Evolutionary conservation across 2,113 vertebrate species (phyloP).

Genomic region (Felis chaus): DNA sequence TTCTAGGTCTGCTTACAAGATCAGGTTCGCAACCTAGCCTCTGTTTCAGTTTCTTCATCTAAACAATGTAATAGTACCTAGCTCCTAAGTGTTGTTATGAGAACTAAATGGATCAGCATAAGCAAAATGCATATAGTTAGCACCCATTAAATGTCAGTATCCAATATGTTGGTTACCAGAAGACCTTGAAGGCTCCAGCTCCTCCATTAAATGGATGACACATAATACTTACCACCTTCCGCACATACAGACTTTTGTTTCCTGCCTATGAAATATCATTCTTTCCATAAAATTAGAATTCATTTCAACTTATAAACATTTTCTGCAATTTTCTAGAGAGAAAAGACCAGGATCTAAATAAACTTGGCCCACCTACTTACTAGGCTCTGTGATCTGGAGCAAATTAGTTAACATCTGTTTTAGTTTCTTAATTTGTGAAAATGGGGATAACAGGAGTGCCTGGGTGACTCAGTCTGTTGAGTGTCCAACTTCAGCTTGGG

Average conservation of each 20-base stretch:
- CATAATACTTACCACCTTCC: background rate
- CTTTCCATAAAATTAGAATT: slow-evolving; percentile 33
- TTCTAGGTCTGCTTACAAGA: background rate
- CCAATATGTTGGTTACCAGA: background rate
- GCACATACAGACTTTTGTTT: background rate
- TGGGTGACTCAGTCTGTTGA: no score
- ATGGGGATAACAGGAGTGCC: background rate
- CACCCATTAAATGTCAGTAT: background rate
- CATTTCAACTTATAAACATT: background rate
- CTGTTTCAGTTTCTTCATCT: background rate
- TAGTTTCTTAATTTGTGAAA: background rate
- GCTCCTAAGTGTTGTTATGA: background rate
- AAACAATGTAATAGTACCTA: background rate
- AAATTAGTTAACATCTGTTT: background rate
- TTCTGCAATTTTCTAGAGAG: background rate
- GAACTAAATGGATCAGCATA: background rate
- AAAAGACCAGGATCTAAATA: background rate
- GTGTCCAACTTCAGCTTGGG: no score
- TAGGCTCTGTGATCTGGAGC: background rate
- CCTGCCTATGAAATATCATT: background rate
- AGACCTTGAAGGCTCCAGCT: background rate
- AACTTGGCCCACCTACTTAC: background rate
- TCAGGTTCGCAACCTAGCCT: background rate
- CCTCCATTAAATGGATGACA: background rate
- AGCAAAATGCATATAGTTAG: background rate